These are phyloP conservation scores for Limnothrissa miodon DNA, from an alignment of 2,113 vertebrate species.

Conservation along the genomic window DNA sequence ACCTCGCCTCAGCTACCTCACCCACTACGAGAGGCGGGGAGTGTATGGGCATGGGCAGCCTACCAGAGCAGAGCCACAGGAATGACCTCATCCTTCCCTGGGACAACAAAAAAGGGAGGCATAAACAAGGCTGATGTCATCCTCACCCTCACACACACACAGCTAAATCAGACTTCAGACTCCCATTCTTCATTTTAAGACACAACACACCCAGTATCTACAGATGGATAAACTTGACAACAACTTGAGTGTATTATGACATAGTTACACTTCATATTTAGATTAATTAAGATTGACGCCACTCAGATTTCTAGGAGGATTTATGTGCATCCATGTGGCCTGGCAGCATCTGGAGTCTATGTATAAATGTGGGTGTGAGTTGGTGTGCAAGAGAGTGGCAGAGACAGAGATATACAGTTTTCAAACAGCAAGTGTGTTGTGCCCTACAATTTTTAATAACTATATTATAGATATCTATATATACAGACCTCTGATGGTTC, in stretches of 20 bases:
- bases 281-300: no score
- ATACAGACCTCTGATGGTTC: no score
- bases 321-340: background rate
- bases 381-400: background rate
- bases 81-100: background rate
- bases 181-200: background rate
- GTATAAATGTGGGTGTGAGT: no score
- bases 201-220: no score
- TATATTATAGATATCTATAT: no score
- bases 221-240: no score
- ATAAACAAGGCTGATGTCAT: background rate
- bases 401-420: no score
- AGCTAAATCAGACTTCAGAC: background rate
- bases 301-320: background rate
- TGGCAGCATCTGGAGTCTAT: no score
- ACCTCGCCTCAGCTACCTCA: background rate
- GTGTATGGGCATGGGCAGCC: background rate
- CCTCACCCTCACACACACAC: background rate
- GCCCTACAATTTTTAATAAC: no score
- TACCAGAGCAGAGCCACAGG: background rate
- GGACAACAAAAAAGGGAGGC: background rate
- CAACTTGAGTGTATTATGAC: no score
- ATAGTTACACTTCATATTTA: no score
- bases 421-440: no score
- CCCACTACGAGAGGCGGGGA: background rate